Conservation (phyloP, 2,113 vertebrate species). For the Mixornis gularis region DNA sequence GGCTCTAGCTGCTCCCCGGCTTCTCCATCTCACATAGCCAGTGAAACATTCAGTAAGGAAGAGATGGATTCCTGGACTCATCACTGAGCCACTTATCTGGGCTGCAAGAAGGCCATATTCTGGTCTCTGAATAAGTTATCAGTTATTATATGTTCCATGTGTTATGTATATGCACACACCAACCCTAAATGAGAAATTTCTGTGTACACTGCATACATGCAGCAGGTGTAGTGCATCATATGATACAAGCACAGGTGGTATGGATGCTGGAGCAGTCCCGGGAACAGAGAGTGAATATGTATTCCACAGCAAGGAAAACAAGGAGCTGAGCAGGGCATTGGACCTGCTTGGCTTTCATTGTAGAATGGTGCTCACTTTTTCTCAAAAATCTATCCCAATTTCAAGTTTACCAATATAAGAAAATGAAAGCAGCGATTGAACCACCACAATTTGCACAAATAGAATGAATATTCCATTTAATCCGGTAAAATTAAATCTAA, state of each 20-base stretch:
- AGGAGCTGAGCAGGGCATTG: background rate
- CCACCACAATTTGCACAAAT: background rate
- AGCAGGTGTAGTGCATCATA: fast-evolving
- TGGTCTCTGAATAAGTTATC: background rate
- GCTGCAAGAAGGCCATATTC: background rate
- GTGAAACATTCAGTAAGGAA: background rate
- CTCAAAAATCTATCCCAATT: background rate
- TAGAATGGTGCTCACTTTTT: background rate
- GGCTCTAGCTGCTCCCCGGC: background rate
- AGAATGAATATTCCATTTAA: background rate
- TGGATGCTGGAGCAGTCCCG: background rate
- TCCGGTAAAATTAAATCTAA: background rate
- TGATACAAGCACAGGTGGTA: background rate
- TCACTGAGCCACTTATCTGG: background rate
- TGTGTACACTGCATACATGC: background rate
- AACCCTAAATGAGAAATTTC: background rate
- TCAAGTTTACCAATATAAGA: background rate
- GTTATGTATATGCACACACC: background rate
- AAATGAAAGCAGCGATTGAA: background rate
- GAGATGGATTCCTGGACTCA: background rate
- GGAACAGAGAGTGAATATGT: background rate
- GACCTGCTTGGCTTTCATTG: background rate
- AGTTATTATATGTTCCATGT: background rate
- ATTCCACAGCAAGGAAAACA: background rate
- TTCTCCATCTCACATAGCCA: background rate